Percentiles rank a stretch among this genome's conserved stretches.
These are phyloP conservation scores for Progne subis DNA, from an alignment of 2,113 vertebrate species.

Conservation along the genomic window DNA sequence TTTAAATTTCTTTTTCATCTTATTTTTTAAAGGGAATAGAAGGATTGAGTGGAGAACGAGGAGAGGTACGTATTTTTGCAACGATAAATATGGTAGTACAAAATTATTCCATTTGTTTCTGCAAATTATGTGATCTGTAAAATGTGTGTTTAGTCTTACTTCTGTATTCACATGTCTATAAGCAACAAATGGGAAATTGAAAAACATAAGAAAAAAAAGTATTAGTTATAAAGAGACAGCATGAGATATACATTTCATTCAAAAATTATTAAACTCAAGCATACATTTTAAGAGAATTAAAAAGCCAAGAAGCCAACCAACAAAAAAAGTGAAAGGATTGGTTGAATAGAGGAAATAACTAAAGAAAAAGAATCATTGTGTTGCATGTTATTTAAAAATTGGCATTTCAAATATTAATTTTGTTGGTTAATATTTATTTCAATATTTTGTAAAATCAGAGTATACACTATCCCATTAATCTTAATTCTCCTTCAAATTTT, in stretches of 20 bases:
- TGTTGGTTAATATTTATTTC: neutral
- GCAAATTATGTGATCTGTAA: neutral
- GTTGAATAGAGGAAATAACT: neutral
- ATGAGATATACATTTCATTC: neutral
- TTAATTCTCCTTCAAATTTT: neutral
- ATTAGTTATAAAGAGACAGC: neutral
- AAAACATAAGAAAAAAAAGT: neutral
- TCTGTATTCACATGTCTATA: neutral
- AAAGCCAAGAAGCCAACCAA: neutral
- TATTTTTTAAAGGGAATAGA: conserved; percentile 79
- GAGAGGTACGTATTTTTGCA: conserved; percentile 82
- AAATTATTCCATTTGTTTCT: neutral
- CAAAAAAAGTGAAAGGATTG: neutral
- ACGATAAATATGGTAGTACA: neutral
- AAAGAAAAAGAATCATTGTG: neutral
- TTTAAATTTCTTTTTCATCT: neutral
- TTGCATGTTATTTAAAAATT: neutral
- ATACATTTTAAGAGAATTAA: neutral
- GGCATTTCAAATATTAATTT: neutral
- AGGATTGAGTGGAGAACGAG: conserved; percentile 82
- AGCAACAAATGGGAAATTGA: neutral
- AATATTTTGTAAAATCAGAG: neutral
- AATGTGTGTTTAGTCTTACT: neutral
- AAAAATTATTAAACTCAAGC: neutral
- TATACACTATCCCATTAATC: neutral